Percentiles rank a stretch among this genome's conserved stretches.
Evolutionary conservation across 2,113 vertebrate species (phyloP).

Genomic region (Herpetotheres cachinnans): DNA sequence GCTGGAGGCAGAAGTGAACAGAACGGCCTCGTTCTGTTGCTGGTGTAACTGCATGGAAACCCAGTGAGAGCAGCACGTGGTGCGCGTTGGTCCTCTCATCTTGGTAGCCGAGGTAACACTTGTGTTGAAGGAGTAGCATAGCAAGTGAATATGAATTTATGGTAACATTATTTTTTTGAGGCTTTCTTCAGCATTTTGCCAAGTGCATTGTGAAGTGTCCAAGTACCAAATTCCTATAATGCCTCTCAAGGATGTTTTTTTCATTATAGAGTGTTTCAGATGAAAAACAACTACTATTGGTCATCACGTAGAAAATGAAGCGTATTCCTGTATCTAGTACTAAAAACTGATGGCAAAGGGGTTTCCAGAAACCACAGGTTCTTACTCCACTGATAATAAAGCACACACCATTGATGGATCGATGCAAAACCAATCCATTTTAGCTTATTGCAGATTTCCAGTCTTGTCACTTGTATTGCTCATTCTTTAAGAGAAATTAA

Average conservation of each 20-base stretch:
- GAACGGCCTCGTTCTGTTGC: fast-evolving
- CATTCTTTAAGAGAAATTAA: background rate
- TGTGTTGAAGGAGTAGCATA: background rate
- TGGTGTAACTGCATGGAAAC: background rate
- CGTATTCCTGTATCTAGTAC: fast-evolving
- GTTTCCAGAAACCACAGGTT: background rate
- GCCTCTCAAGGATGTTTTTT: background rate
- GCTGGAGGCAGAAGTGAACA: background rate
- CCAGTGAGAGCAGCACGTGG: background rate
- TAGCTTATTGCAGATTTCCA: background rate
- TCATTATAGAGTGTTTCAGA: background rate
- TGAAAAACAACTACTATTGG: background rate
- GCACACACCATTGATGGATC: background rate
- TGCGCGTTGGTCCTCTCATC: fast-evolving
- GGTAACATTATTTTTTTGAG: fast-evolving
- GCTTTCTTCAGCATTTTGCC: background rate
- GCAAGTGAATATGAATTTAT: background rate
- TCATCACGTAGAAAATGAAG: background rate
- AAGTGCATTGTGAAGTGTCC: background rate
- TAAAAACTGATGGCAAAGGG: background rate
- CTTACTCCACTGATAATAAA: background rate
- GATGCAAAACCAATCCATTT: background rate
- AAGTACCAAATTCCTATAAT: background rate
- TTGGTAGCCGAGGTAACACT: fast-evolving
- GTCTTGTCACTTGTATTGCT: background rate